These are phyloP conservation scores for Naso thynnoides DNA, from an alignment of 2,797 vertebrate species.

Conservation along the genomic window DNA sequence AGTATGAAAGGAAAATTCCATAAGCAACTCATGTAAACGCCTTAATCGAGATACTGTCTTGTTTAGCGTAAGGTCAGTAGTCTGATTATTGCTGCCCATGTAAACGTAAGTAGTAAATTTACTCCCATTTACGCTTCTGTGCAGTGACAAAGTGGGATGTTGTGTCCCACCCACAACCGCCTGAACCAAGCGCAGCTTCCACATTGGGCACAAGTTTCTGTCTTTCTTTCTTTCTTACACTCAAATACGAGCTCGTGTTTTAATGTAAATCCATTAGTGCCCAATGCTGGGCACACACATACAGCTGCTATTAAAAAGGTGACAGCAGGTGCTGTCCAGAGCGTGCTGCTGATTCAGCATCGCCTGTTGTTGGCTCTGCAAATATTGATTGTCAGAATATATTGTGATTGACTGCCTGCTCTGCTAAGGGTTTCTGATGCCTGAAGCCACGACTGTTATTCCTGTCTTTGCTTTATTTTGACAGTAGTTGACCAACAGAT, in stretches of 20 bases:
- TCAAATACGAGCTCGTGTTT: background rate
- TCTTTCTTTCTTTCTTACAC: constrained; percentile 9
- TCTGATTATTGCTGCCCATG: too few relatives aligned
- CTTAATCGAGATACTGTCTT: too few relatives aligned
- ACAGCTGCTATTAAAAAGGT: constrained; percentile 11
- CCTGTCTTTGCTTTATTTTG: background rate
- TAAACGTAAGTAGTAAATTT: too few relatives aligned
- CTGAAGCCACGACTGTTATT: background rate
- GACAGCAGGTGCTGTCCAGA: background rate
- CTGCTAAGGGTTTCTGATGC: background rate
- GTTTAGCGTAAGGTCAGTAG: too few relatives aligned
- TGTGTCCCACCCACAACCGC: constrained; percentile 15
- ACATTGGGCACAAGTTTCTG: constrained; percentile 4
- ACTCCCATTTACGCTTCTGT: background rate
- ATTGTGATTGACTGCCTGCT: constrained; percentile 1
- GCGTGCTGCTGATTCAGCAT: background rate
- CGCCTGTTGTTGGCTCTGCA: constrained; percentile 12
- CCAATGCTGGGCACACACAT: background rate
- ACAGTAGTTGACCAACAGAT: too few relatives aligned
- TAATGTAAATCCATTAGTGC: background rate
- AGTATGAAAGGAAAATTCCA: too few relatives aligned
- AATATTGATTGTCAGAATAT: constrained; percentile 16
- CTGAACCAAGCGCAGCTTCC: constrained; percentile 6
- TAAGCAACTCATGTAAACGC: too few relatives aligned
- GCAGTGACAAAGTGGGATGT: background rate